A percentile compares a stretch with the other conserved stretches of the same genome.
phyloP scores from a whole-genome alignment of 2,888 invertebrate species.

The Drosophila macrospina region DNA sequence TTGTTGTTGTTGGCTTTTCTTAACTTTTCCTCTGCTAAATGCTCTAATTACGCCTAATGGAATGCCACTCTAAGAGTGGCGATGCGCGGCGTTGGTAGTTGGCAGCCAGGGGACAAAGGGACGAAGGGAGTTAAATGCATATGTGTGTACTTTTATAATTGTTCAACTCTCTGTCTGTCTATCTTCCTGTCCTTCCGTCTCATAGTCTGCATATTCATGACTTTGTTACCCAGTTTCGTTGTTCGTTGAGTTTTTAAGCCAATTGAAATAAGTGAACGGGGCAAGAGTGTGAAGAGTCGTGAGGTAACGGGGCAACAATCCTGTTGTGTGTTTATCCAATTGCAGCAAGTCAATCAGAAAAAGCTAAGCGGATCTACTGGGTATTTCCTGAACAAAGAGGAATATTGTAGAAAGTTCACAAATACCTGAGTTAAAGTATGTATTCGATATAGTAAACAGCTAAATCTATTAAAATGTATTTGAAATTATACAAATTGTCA shows the following conservation, averaged over 20 bases:
- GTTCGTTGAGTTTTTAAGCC: constrained; percentile 75
- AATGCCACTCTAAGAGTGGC: constrained; percentile 54
- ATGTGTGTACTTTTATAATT: constrained; percentile 57
- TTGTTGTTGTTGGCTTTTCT: constrained; percentile 58
- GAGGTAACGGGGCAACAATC: constrained; percentile 13
- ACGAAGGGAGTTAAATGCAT: constrained; percentile 36
- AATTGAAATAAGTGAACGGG: constrained; percentile 63
- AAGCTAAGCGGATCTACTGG: constrained; percentile 24
- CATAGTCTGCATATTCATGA: constrained; percentile 74
- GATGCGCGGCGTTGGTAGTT: background rate
- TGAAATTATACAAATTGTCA: background rate
- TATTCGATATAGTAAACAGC: too few relatives aligned
- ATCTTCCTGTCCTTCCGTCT: constrained; percentile 23
- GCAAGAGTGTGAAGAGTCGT: background rate
- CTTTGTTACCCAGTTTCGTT: constrained; percentile 63
- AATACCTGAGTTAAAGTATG: background rate
- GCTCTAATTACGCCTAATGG: constrained; percentile 81
- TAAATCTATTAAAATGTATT: background rate
- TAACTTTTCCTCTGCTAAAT: constrained; percentile 75
- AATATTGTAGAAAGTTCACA: too few relatives aligned
- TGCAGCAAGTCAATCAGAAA: constrained; percentile 32
- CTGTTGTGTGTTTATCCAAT: constrained; percentile 40
- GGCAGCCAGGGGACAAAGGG: background rate
- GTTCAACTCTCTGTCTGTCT: constrained; percentile 49
- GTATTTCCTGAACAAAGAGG: background rate